Evolutionary conservation across 1,140 invertebrate species (phyloP).

Genomic region (Hyles euphorbiae): DNA sequence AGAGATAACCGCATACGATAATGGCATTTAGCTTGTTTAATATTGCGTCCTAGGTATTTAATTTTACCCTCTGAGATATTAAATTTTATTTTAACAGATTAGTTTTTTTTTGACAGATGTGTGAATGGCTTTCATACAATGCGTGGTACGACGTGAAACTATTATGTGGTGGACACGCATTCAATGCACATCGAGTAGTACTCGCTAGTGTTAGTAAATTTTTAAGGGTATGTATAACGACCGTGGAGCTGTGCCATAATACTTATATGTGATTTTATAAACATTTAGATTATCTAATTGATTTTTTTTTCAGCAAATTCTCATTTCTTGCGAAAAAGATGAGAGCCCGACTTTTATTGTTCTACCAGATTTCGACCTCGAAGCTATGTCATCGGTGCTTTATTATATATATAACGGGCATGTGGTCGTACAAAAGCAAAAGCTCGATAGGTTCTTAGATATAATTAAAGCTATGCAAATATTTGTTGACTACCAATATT

Average conservation of each 20-base stretch:
- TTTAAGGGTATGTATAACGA: slow-evolving; percentile 40
- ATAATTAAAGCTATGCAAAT: slow-evolving; percentile 55
- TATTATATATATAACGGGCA: slow-evolving; percentile 65
- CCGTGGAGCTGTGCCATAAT: slow-evolving; percentile 2
- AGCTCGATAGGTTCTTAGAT: slow-evolving; percentile 51
- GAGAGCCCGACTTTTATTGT: slow-evolving; percentile 51
- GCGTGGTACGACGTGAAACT: slow-evolving; percentile 62
- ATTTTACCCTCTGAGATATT: too few relatives aligned
- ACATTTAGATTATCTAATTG: background rate
- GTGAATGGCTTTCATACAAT: slow-evolving; percentile 47
- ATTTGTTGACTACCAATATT: slow-evolving; percentile 44
- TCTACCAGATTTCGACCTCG: slow-evolving; percentile 56
- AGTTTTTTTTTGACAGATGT: slow-evolving; percentile 33
- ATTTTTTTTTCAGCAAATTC: slow-evolving; percentile 39
- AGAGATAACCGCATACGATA: too few relatives aligned
- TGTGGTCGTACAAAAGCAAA: slow-evolving; percentile 43
- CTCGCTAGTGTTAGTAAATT: slow-evolving; percentile 63
- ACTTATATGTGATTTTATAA: background rate
- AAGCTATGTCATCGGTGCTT: slow-evolving; percentile 50
- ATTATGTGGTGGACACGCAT: slow-evolving; percentile 42
- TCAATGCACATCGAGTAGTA: slow-evolving; percentile 55
- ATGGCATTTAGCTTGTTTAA: too few relatives aligned
- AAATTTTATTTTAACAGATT: too few relatives aligned
- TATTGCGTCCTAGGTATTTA: too few relatives aligned
- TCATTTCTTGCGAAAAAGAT: slow-evolving; percentile 49